Evolutionary conservation across 1,140 invertebrate genomes (phyloP).

Genomic region (Magallana gigas): DNA sequence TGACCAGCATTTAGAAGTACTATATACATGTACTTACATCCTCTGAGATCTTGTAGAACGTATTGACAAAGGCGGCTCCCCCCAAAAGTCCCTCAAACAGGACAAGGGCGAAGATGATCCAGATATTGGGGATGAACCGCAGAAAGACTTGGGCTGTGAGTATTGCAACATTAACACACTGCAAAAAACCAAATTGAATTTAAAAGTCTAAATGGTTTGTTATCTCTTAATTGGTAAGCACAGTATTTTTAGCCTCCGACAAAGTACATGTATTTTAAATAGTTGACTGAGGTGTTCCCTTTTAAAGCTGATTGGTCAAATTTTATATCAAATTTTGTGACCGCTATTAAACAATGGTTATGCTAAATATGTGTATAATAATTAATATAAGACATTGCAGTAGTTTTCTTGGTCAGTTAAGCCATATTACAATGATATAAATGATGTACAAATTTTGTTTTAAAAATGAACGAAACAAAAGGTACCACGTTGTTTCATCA

Average conservation of each 20-base stretch:
- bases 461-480: too few relatives aligned
- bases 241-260: background rate
- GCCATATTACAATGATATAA: too few relatives aligned
- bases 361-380: too few relatives aligned
- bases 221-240: too few relatives aligned
- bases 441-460: too few relatives aligned
- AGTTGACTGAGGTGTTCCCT: background rate
- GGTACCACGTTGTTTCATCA: too few relatives aligned
- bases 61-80: slow-evolving; percentile 92
- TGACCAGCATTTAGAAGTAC: too few relatives aligned
- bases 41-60: slow-evolving; percentile 88
- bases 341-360: too few relatives aligned
- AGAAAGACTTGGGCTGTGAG: slow-evolving; percentile 84
- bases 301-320: too few relatives aligned
- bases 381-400: too few relatives aligned
- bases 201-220: slow-evolving; percentile 32
- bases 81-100: slow-evolving; percentile 91
- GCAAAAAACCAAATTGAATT: slow-evolving; percentile 60
- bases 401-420: too few relatives aligned
- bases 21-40: slow-evolving; percentile 82
- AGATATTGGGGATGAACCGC: slow-evolving; percentile 87
- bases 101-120: slow-evolving; percentile 86
- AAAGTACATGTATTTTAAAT: slow-evolving; percentile 27
- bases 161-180: slow-evolving; percentile 86
- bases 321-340: too few relatives aligned